phyloP scores from a whole-genome alignment of 2,113 vertebrate genomes.

The Melanerpes aurifrons region DNA sequence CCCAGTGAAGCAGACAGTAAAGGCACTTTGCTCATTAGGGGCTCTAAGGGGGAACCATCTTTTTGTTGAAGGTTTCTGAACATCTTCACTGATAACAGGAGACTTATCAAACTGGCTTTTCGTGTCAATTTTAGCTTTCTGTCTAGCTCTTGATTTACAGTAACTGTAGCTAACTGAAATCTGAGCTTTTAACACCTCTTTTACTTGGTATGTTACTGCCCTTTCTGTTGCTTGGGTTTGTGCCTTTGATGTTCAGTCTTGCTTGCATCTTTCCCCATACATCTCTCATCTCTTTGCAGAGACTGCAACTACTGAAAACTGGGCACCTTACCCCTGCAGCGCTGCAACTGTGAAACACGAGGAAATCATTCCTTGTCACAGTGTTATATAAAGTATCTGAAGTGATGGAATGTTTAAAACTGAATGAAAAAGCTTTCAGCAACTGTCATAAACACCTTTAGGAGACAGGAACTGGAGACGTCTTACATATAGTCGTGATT shows the following conservation, averaged over 20 bases:
- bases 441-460: neutral
- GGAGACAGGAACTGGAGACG: neutral
- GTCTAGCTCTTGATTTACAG: neutral
- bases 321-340: neutral
- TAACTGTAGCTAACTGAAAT: neutral
- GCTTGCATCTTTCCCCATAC: neutral
- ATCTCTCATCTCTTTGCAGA: neutral
- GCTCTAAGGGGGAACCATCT: neutral
- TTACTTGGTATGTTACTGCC: neutral
- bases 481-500: neutral
- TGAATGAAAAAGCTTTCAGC: conserved; percentile 4
- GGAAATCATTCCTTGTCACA: neutral
- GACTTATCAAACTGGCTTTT: neutral
- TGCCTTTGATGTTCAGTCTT: neutral
- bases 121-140: neutral
- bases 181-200: neutral
- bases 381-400: neutral
- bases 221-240: neutral
- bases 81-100: neutral
- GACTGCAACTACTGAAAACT: neutral
- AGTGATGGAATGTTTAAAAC: neutral
- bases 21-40: rapidly evolving
- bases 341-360: neutral
- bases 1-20: neutral
- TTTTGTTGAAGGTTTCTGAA: neutral